Evolutionary conservation across 2,888 invertebrate genomes (phyloP), one percentile per base, ranked within the genome.

Genomic region (Cheilosia soror): DNA sequence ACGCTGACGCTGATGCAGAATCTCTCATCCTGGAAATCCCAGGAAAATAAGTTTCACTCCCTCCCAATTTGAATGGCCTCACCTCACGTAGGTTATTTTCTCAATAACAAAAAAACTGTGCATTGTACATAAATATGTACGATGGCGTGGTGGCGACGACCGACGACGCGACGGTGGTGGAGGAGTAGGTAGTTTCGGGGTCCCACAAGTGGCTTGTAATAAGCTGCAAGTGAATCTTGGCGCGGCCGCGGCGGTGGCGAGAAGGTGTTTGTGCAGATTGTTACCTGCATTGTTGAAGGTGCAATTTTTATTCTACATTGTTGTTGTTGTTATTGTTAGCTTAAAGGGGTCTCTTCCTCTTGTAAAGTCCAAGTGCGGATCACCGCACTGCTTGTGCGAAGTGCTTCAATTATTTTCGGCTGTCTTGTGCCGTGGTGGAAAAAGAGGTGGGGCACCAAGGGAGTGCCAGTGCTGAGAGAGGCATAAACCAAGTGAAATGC

Each of bases 371-470:
- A 78, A 79, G 78, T 84, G 84, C 73, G 79, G 75, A 79, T 71
- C 69, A 79, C 75, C 84, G 79, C 79, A 69, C 75, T 85, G 85
- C 76, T 66, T 85, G 80, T 77, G 85, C 76, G 85, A 85, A 85
- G 85, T 85, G 81, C 85, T 85, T 85, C 85, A 85, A 85, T 85
- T 85, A 85, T 85, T 85, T 85, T 85, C 76, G 85, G 85, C 85
- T 85, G 80, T 80, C 71, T 76, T 76, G 55, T 72, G 80, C 60
- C 65, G 60, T 27, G 53, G 65, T 4, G 33, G 3, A 40, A 29
- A 80, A 79, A 58, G 81, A 62, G 80, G 76, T 72, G 76, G 81
- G 65, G 55, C 68, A 72, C 42, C 62, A 72, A 85, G 81, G 85
- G 85, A 85, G 85, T 85, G 85, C 85, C 85, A 42, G 71, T 68